phyloP scores from a whole-genome alignment of 2,113 vertebrate species.

The Thamnophis sirtalis region DNA sequence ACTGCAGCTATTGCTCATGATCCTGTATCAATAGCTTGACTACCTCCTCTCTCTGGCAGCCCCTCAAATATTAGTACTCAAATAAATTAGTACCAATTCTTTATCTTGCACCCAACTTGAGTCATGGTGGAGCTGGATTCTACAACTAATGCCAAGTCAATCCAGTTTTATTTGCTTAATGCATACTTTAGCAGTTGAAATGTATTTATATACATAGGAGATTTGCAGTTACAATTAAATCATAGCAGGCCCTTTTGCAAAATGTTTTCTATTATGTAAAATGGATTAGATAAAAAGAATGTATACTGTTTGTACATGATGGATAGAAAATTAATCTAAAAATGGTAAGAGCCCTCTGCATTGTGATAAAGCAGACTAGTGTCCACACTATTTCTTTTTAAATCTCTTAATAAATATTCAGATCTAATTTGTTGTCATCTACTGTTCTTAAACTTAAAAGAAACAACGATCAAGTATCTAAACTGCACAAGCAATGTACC shows the following conservation, averaged over 20 bases:
- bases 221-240: constrained; percentile 54
- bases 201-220: constrained; percentile 59
- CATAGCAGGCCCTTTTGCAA: constrained; percentile 48
- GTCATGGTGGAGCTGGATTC: constrained; percentile 28
- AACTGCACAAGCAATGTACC: background rate
- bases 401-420: constrained; percentile 42
- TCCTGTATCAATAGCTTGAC: too few species aligned
- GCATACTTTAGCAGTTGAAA: constrained; percentile 56
- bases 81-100: background rate
- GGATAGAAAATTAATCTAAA: constrained; percentile 56
- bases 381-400: constrained; percentile 51
- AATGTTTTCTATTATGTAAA: constrained; percentile 60
- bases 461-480: background rate
- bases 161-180: constrained; percentile 47
- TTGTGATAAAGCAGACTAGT: constrained; percentile 64
- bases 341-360: constrained; percentile 63
- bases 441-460: background rate
- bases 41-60: too few species aligned
- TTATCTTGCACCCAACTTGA: background rate
- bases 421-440: constrained; percentile 50
- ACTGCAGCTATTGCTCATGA: background rate
- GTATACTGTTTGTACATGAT: constrained; percentile 64
- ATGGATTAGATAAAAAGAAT: constrained; percentile 63
- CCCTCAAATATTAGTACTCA: too few species aligned
- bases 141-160: constrained; percentile 46